These are phyloP conservation scores for Vanacampus margaritifer DNA, from an alignment of 2,113 vertebrate genomes.

Conservation along the genomic window DNA sequence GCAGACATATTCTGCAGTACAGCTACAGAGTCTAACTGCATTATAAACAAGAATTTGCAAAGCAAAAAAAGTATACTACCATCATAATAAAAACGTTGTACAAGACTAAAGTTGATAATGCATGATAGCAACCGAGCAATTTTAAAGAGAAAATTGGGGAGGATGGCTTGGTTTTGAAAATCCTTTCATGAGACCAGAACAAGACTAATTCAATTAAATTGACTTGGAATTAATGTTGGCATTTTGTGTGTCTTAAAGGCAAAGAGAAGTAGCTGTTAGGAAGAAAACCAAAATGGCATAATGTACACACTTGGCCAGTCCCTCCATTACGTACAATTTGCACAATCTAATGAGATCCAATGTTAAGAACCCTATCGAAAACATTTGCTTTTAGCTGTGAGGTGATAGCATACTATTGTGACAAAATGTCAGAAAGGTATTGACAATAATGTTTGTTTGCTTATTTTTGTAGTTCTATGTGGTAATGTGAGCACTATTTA, in stretches of 20 bases:
- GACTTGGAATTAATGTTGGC: neutral
- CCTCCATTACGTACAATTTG: too few species aligned
- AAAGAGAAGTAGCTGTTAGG: neutral
- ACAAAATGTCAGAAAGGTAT: neutral
- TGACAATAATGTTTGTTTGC: neutral
- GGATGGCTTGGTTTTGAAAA: slow-evolving; percentile 3
- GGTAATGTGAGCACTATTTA: neutral
- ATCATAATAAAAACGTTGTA: neutral
- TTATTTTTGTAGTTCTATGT: too few species aligned
- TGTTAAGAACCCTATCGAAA: too few species aligned
- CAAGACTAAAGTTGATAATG: slow-evolving; percentile 20
- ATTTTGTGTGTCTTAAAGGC: neutral
- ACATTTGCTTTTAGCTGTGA: too few species aligned
- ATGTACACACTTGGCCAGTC: too few species aligned
- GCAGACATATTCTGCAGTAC: slow-evolving; percentile 10
- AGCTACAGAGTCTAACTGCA: neutral
- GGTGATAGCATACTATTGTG: too few species aligned
- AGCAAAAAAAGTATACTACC: neutral
- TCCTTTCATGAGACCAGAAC: slow-evolving; percentile 26
- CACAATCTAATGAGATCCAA: too few species aligned
- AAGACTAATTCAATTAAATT: slow-evolving; percentile 2
- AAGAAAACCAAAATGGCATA: too few species aligned
- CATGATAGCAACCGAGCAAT: slow-evolving; percentile 24
- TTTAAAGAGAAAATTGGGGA: slow-evolving; percentile 12
- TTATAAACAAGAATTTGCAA: neutral